Percentiles rank a stretch among this genome's conserved stretches.
Conservation (phyloP, 2,888 invertebrate species). For the Luffia ferchaultella region DNA sequence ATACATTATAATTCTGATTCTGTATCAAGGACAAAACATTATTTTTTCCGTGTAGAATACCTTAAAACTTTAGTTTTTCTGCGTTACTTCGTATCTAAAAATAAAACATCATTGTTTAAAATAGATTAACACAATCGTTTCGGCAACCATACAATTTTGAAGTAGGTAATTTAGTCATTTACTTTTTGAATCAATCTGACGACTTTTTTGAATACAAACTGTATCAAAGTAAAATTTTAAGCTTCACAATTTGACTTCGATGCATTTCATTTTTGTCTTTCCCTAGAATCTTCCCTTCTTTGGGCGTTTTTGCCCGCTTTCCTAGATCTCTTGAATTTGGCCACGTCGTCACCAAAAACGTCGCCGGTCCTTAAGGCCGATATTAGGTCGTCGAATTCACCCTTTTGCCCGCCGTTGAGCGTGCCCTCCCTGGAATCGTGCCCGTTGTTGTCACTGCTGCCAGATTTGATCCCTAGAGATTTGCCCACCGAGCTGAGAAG, state of each 20-base stretch:
- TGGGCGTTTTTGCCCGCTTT: constrained; percentile 57
- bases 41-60: too few relatives aligned
- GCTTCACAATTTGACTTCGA: too few relatives aligned
- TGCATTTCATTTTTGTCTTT: constrained; percentile 44
- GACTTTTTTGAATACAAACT: neutral
- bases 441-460: constrained; percentile 65
- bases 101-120: too few relatives aligned
- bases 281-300: constrained; percentile 55
- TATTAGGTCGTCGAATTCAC: constrained; percentile 96
- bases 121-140: too few relatives aligned
- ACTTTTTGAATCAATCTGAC: neutral
- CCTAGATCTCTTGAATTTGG: constrained; percentile 75
- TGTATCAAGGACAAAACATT: too few relatives aligned
- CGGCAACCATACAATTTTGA: too few relatives aligned
- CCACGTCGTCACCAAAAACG: constrained; percentile 95
- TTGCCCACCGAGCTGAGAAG: constrained; percentile 78
- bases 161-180: neutral
- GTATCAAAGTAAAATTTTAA: too few relatives aligned
- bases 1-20: too few relatives aligned
- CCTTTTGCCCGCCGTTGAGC: constrained; percentile 67
- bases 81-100: too few relatives aligned
- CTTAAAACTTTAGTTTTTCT: too few relatives aligned
- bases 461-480: constrained; percentile 70
- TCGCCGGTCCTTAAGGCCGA: constrained; percentile 94
- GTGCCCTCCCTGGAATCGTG: constrained; percentile 42